Conservation (phyloP, 92 coral and sea anemone species). For the Siderastrea siderea region DNA sequence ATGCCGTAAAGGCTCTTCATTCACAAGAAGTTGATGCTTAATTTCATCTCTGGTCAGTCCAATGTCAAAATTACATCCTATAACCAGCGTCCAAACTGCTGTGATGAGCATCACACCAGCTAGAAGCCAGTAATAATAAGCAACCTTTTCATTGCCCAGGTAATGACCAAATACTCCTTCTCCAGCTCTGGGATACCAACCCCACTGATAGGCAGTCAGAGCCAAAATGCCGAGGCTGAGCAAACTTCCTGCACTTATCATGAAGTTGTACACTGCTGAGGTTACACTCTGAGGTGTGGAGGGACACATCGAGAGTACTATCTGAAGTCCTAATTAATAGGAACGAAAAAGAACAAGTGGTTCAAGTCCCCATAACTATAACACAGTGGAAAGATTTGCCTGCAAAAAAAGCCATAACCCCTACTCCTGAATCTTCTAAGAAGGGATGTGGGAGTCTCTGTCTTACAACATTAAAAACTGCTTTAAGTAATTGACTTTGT, state of each 20-base stretch:
- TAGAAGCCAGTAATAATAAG: constrained; percentile 82
- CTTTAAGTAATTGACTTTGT: too few species aligned
- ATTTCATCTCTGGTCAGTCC: constrained; percentile 47
- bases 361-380: neutral
- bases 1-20: constrained; percentile 25
- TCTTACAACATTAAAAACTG: too few species aligned
- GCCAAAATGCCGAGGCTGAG: constrained; percentile 76
- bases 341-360: neutral
- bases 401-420: too few species aligned
- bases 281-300: constrained; percentile 86
- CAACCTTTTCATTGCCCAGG: constrained; percentile 70
- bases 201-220: constrained; percentile 49
- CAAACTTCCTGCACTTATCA: constrained; percentile 84
- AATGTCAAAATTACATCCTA: constrained; percentile 71
- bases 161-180: constrained; percentile 52
- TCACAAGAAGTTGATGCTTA: constrained; percentile 62
- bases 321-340: constrained; percentile 79
- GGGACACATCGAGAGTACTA: constrained; percentile 83
- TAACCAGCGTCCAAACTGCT: constrained; percentile 40
- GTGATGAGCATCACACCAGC: constrained; percentile 60
- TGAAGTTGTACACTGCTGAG: constrained; percentile 85
- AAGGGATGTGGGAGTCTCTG: too few species aligned
- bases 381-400: neutral
- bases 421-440: too few species aligned
- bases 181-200: constrained; percentile 78